phyloP scores from a whole-genome alignment of 2,113 vertebrate species.

The Epinephelus fuscoguttatus region DNA sequence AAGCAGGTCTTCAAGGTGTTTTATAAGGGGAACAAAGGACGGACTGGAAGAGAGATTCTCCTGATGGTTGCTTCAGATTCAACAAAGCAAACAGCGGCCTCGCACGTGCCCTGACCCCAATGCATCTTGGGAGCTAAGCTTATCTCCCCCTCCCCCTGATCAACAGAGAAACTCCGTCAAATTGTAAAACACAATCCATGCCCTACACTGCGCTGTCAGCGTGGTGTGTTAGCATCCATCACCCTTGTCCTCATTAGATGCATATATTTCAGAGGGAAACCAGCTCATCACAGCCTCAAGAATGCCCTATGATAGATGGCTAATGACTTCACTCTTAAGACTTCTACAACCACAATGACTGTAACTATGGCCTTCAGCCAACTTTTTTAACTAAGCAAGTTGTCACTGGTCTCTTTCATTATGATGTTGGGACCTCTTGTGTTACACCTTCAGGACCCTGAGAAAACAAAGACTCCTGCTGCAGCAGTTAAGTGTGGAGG shows the following conservation, averaged over 20 bases:
- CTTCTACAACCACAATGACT: constrained; percentile 2
- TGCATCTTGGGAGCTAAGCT: constrained; percentile 67
- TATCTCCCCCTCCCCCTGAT: constrained; percentile 52
- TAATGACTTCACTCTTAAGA: constrained; percentile 39
- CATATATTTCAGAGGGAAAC: constrained; percentile 41
- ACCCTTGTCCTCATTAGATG: constrained; percentile 47
- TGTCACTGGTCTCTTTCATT: constrained; percentile 13
- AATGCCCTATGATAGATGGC: constrained; percentile 24
- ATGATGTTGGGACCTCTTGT: neutral
- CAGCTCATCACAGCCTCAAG: constrained; percentile 32
- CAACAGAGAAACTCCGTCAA: constrained; percentile 66
- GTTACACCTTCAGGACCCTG: constrained; percentile 10
- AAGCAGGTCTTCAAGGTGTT: constrained; percentile 78
- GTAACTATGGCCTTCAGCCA: constrained; percentile 13
- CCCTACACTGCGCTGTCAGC: constrained; percentile 25
- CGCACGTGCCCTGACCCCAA: constrained; percentile 73
- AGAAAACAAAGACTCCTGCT: constrained; percentile 14
- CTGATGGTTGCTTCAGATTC: constrained; percentile 62
- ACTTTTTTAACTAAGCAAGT: constrained; percentile 5
- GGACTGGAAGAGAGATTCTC: constrained; percentile 43
- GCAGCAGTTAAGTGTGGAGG: constrained; percentile 6
- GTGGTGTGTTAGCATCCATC: constrained; percentile 27
- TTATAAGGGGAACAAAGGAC: constrained; percentile 42
- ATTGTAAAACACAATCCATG: constrained; percentile 68
- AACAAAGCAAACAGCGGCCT: constrained; percentile 64